phyloP scores from a whole-genome alignment of 2,113 vertebrate species.

The Lycaon pictus region DNA sequence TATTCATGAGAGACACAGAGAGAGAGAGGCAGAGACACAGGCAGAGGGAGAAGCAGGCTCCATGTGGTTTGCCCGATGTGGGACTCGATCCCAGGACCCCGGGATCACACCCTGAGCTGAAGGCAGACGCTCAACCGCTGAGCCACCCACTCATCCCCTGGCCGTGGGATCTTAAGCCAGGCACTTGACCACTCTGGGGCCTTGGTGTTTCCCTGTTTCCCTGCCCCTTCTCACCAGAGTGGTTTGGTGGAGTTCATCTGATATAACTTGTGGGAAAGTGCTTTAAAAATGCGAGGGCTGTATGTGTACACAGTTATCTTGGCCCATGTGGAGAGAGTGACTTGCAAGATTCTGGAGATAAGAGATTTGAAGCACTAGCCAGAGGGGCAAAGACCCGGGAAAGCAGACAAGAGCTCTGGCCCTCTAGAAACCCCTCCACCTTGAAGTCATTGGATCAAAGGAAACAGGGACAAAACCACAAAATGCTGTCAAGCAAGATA shows the following conservation, averaged over 20 bases:
- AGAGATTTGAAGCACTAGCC: not conserved
- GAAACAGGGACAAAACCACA: conserved; percentile 64
- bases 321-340: not conserved
- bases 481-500: conserved; percentile 60
- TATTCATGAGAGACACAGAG: no score
- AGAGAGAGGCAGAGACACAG: no score
- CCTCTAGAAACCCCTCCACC: conserved; percentile 55
- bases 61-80: no score
- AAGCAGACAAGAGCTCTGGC: not conserved
- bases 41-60: no score
- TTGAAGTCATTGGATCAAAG: conserved; percentile 50
- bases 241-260: not conserved
- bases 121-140: no score
- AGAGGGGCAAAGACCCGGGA: not conserved
- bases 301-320: not conserved
- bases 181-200: not conserved
- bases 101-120: no score
- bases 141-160: no score
- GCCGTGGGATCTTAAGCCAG: not conserved
- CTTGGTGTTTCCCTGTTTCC: not conserved
- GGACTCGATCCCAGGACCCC: no score
- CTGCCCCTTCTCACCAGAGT: no score
- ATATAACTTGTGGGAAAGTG: not conserved
- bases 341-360: conserved; percentile 15
- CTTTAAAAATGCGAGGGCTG: not conserved